Percentiles rank a stretch among this genome's conserved stretches.
Conservation (phyloP, 2,888 invertebrate genomes). For the Rhogogaster chlorosoma region DNA sequence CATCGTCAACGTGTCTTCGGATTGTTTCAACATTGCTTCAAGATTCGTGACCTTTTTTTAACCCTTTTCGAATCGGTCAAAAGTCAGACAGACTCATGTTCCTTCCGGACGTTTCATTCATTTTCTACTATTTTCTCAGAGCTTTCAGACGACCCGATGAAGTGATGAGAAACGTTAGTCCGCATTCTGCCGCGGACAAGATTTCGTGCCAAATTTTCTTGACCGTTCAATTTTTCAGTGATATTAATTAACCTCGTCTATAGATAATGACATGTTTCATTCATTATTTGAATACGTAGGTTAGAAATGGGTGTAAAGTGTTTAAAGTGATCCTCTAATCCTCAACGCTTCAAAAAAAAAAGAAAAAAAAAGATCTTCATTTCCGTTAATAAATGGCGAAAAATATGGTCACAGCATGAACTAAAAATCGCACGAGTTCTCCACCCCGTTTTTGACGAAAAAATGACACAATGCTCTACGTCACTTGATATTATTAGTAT, state of each 20-base stretch:
- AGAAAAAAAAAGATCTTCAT: no score
- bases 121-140: not conserved
- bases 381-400: not conserved
- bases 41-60: not conserved
- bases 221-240: not conserved
- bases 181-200: not conserved
- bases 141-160: not conserved
- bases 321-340: not conserved
- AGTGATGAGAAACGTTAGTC: not conserved
- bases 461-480: not conserved
- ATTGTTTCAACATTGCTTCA: not conserved
- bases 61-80: no score
- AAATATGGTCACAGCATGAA: not conserved
- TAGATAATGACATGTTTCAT: not conserved
- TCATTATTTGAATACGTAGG: no score
- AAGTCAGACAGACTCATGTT: no score
- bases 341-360: not conserved
- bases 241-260: not conserved
- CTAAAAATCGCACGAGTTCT: not conserved
- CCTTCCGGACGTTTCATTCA: not conserved
- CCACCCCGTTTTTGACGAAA: not conserved
- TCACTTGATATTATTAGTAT: constrained; percentile 5
- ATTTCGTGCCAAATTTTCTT: constrained; percentile 38
- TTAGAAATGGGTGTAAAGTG: not conserved
- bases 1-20: no score